phyloP scores from a whole-genome alignment of 2,113 vertebrate genomes.

The Galeopterus variegatus region DNA sequence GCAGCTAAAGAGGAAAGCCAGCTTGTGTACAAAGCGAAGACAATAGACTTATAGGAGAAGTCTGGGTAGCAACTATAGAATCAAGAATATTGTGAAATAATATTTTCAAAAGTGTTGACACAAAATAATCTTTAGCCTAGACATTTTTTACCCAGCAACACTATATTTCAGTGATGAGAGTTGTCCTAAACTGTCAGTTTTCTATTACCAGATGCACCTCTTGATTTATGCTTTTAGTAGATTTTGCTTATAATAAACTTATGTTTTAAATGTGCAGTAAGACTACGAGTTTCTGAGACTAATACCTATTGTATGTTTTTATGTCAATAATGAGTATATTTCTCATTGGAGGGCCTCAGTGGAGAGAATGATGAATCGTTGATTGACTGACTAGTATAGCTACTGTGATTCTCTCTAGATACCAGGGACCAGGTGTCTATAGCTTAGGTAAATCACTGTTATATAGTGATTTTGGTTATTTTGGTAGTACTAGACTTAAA shows the following conservation, averaged over 20 bases:
- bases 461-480: background rate
- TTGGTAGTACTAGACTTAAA: background rate
- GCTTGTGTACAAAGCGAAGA: background rate
- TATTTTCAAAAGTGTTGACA: background rate
- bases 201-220: background rate
- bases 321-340: background rate
- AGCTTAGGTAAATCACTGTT: background rate
- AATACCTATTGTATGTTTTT: background rate
- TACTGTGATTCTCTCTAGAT: background rate
- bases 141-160: background rate
- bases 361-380: background rate
- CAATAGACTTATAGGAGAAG: background rate
- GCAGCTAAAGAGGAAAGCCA: background rate
- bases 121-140: background rate
- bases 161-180: background rate
- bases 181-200: background rate
- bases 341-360: background rate
- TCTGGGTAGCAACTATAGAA: background rate
- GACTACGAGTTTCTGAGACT: background rate
- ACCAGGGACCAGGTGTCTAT: background rate
- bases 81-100: background rate
- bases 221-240: background rate
- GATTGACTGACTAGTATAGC: background rate
- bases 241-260: background rate
- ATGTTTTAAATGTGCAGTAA: background rate